Conservation (phyloP, 2,797 vertebrate genomes). For the Arrhamphus sclerolepis region DNA sequence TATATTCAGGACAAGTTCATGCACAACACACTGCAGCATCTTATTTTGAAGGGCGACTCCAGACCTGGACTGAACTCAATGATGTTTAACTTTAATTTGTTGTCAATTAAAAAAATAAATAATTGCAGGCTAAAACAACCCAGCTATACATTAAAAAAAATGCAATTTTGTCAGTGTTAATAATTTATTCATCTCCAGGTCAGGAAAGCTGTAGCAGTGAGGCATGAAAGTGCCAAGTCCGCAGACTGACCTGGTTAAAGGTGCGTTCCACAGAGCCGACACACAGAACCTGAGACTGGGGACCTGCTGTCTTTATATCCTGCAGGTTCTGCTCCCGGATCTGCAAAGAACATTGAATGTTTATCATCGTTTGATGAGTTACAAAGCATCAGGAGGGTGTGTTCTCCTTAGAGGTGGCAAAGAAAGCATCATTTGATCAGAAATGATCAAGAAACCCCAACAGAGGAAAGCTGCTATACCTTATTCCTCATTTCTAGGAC, state of each 20-base stretch:
- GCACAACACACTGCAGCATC: constrained; percentile 27
- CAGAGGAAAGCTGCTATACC: constrained; percentile 73
- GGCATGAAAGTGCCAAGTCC: background rate
- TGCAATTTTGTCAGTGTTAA: background rate
- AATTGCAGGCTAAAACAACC: too few species aligned
- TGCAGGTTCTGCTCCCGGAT: constrained; percentile 98
- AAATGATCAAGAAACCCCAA: background rate
- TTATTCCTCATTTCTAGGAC: constrained; percentile 99
- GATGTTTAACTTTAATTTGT: constrained; percentile 1
- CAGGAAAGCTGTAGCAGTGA: constrained; percentile 38
- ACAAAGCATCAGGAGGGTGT: background rate
- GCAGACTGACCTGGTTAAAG: constrained; percentile 90
- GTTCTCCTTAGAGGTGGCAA: background rate
- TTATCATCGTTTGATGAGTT: too few species aligned
- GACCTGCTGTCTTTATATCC: constrained; percentile 96
- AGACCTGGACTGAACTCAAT: constrained; percentile 58
- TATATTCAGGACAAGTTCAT: constrained; percentile 28
- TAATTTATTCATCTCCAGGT: constrained; percentile 54
- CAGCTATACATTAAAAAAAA: background rate
- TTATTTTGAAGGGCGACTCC: constrained; percentile 29
- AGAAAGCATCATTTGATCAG: background rate
- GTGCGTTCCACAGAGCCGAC: constrained; percentile 87
- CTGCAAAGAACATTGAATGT: constrained; percentile 71
- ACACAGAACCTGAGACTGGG: constrained; percentile 95
- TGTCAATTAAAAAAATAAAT: too few species aligned